phyloP scores from a whole-genome alignment of 1,140 invertebrate species.

The Rhyzopertha dominica region DNA sequence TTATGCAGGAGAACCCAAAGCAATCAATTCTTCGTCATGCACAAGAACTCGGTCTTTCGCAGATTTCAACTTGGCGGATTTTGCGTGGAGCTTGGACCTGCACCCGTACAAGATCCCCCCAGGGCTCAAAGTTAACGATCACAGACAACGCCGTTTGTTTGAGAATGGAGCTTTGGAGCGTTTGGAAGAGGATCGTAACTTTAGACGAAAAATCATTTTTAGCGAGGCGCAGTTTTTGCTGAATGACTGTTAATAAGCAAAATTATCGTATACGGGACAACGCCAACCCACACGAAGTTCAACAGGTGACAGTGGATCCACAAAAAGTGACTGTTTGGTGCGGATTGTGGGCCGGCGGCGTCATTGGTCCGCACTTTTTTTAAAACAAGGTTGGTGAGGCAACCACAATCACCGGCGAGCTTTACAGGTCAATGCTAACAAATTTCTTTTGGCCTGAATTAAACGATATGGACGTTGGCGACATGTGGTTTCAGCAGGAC shows the following conservation, averaged over 20 bases:
- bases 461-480: too few species aligned
- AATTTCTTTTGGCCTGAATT: too few species aligned
- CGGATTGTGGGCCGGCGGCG: too few species aligned
- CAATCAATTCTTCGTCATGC: conserved; percentile 23
- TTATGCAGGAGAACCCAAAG: conserved; percentile 20
- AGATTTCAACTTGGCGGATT: conserved; percentile 23
- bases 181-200: conserved; percentile 27
- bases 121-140: conserved; percentile 36
- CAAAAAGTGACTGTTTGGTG: too few species aligned
- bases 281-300: conserved; percentile 31
- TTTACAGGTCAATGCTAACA: too few species aligned
- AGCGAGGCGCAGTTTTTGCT: conserved; percentile 35
- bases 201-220: conserved; percentile 28
- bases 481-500: too few species aligned
- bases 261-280: conserved; percentile 36
- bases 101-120: conserved; percentile 26
- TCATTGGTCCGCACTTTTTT: too few species aligned
- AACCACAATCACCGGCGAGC: too few species aligned
- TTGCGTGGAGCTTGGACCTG: conserved; percentile 15
- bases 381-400: too few species aligned
- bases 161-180: conserved; percentile 29
- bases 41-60: conserved; percentile 26
- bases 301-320: too few species aligned
- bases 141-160: conserved; percentile 30
- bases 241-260: conserved; percentile 41